Evolutionary conservation across 2,113 vertebrate genomes (phyloP).

Genomic region (Takifugu bimaculatus): DNA sequence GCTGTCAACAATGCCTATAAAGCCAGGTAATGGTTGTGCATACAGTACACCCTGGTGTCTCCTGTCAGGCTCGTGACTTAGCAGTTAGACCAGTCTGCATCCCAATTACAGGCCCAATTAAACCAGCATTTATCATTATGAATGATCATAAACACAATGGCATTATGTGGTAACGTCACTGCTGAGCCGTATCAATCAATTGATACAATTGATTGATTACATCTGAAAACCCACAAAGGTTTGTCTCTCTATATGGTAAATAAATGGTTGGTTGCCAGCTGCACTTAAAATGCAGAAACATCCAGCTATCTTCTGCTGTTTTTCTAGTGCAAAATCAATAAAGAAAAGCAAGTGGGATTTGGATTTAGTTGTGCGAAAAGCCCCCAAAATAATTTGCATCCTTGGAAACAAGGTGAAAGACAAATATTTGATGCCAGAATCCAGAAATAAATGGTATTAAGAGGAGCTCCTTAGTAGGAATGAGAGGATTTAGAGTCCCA

Average conservation of each 20-base stretch:
- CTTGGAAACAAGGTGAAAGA: not conserved
- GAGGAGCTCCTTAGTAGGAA: conserved; percentile 7
- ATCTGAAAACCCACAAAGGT: conserved; percentile 14
- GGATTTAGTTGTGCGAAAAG: too few relatives aligned
- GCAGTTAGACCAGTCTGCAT: conserved; percentile 26
- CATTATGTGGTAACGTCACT: conserved; percentile 20
- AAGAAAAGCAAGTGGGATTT: not conserved
- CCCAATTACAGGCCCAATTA: conserved; percentile 18
- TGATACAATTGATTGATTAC: conserved; percentile 26
- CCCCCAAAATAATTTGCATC: too few relatives aligned
- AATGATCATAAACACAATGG: conserved; percentile 1
- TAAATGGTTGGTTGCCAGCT: conserved; percentile 15
- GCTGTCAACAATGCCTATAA: conserved; percentile 25
- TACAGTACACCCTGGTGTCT: conserved; percentile 3
- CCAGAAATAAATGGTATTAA: conserved; percentile 14
- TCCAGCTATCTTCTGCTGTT: too few relatives aligned
- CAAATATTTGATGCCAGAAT: conserved; percentile 48
- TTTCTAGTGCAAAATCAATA: too few relatives aligned
- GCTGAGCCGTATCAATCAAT: conserved; percentile 7
- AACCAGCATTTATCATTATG: conserved; percentile 23
- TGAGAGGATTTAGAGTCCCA: conserved; percentile 12
- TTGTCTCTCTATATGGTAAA: conserved; percentile 8
- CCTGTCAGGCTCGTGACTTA: conserved; percentile 15
- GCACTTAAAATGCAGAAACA: conserved; percentile 1
- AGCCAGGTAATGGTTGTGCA: not conserved